These are phyloP conservation scores for Uropetala carovei DNA, from an alignment of 2,888 invertebrate species.

Conservation along the genomic window DNA sequence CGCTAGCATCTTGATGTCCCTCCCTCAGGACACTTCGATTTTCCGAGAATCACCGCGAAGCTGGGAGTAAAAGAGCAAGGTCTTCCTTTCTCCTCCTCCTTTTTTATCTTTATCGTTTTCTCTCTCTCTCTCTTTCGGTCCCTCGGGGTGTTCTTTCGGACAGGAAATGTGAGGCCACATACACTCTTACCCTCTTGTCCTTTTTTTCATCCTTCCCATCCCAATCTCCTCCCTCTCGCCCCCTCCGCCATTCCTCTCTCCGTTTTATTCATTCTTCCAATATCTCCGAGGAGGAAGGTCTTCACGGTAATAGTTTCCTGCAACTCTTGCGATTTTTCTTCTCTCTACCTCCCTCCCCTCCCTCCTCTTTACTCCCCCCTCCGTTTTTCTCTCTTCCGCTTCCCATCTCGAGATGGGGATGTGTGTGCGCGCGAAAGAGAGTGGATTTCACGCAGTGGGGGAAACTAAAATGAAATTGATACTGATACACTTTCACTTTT, in stretches of 20 bases:
- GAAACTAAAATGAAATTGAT: background rate
- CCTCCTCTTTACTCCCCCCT: too few species aligned
- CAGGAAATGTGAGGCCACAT: constrained; percentile 7
- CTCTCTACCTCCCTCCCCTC: background rate
- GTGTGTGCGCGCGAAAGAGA: background rate
- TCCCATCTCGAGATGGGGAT: background rate
- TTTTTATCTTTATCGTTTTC: background rate
- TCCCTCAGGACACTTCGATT: background rate
- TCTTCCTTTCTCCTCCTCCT: background rate
- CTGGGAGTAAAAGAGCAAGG: background rate
- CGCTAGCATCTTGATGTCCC: background rate
- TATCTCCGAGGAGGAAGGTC: background rate
- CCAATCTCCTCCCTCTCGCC: background rate
- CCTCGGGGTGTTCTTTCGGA: background rate
- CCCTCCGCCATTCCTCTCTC: background rate
- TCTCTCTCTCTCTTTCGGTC: background rate
- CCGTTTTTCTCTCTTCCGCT: background rate
- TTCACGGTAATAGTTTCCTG: background rate
- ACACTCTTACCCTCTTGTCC: background rate
- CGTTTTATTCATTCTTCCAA: constrained; percentile 4
- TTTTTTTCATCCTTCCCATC: background rate
- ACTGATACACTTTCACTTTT: background rate
- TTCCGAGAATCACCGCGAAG: background rate
- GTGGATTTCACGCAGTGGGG: too few species aligned
- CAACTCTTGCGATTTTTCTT: background rate